Conservation (phyloP, 2,797 vertebrate genomes). For the Buphagus erythrorhynchus region DNA sequence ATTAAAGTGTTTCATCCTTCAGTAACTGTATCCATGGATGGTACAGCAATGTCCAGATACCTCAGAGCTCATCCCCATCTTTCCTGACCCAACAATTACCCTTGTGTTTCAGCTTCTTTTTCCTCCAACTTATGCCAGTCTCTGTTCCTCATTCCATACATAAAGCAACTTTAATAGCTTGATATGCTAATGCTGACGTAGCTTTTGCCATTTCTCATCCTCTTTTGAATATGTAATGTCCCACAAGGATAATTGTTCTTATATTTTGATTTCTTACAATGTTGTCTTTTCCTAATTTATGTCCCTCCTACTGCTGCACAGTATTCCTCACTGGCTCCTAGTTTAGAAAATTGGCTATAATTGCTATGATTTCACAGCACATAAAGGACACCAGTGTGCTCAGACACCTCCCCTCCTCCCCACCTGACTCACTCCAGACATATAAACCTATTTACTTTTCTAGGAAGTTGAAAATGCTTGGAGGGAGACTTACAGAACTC, state of each 20-base stretch:
- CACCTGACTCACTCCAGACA: fast-evolving
- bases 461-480: not conserved
- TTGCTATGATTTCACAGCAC: not conserved
- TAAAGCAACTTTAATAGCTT: not conserved
- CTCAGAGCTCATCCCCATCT: not conserved
- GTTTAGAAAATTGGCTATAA: not conserved
- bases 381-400: not conserved
- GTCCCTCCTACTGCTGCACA: not conserved
- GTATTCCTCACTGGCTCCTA: not conserved
- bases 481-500: not conserved
- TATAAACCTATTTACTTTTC: not conserved
- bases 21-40: not conserved
- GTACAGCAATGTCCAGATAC: not conserved
- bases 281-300: not conserved
- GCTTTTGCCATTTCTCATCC: not conserved
- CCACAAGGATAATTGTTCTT: not conserved
- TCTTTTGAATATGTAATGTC: not conserved
- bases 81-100: not conserved
- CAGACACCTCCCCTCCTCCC: not conserved
- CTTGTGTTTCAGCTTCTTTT: not conserved
- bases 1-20: not conserved
- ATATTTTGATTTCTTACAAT: not conserved
- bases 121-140: not conserved
- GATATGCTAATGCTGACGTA: not conserved
- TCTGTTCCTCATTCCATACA: not conserved